Base-by-base conservation (phyloP, 2,888 invertebrate genomes). In the Caenorhabditis japonica region DNA sequence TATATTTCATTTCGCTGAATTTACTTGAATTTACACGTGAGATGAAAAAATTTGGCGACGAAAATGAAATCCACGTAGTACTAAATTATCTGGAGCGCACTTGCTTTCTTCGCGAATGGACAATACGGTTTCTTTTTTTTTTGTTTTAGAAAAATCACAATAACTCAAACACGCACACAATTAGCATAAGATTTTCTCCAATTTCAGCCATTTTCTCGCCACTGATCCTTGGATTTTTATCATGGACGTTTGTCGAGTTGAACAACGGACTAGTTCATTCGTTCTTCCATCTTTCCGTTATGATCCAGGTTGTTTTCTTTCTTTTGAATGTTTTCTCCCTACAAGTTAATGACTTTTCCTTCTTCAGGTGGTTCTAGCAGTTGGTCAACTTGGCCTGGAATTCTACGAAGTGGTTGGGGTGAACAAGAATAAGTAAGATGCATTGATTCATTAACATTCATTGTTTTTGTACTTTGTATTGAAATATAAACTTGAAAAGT, bases 201-300 rank as follows among this genome's bases (percentile, higher is more conserved):
- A 12, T 73, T 74, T 8, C 68, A 79, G 80, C 80, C 53, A 62
- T 80, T 4, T 75, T 78, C 69, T 58, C 68, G 2, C 75, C 78
- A 5, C 41, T 75, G 17, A 34, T 77, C 27, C 64, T 75, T 36
- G 73, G 78, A 10, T 59, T 78, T 43, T 12, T 74, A n/a, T 44
- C 73, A 2, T 75, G 56, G 47, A 51, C 52, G 19, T 71, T 74
- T 27, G 51, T 80, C 39, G 46, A 68, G 25, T 38, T 77, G 21
- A 72, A 46, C 46, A 73, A 76, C 39, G 74, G 68, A 23, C 51
- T 74, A 13, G 62, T 74, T 17, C 68, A 74, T 46, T 23, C 55
- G 4, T 43, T 74, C 4, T 74, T 74, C 59, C 69, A 69, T 47
- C 43, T 51, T 15, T 51, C 74, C 15, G 47, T 46, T 27, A 41